phyloP scores from a whole-genome alignment of 2,113 vertebrate species.

The Montifringilla adamsi region DNA sequence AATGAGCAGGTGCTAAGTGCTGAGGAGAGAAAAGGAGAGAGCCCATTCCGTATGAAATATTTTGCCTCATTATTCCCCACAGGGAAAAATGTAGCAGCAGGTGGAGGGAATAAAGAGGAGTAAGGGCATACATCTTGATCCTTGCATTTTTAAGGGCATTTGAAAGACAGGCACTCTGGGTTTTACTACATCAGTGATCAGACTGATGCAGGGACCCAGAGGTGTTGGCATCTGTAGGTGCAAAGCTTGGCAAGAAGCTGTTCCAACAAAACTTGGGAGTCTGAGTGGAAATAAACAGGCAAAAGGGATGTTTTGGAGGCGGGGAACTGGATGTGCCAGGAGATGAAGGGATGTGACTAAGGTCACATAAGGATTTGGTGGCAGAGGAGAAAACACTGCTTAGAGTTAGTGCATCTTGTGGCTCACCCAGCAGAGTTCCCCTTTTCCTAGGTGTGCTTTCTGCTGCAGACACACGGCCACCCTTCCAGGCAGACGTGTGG shows the following conservation, averaged over 20 bases:
- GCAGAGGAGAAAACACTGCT: not conserved
- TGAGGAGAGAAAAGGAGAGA: not conserved
- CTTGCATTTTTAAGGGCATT: not conserved
- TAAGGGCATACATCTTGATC: not conserved
- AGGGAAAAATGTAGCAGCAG: not conserved
- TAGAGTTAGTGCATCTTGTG: not conserved
- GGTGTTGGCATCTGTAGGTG: not conserved
- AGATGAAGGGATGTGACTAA: not conserved
- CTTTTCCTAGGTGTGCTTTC: not conserved
- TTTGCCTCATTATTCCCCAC: not conserved
- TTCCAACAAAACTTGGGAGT: not conserved
- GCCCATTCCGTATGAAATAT: not conserved
- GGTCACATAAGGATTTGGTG: not conserved
- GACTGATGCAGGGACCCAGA: not conserved
- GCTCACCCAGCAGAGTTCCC: not conserved
- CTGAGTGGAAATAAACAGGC: not conserved
- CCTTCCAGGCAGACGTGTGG: not conserved
- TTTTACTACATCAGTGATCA: not conserved
- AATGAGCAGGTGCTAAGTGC: constrained; percentile 31
- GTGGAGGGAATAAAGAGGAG: not conserved
- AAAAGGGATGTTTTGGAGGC: not conserved
- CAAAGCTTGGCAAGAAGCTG: not conserved
- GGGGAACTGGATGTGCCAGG: not conserved
- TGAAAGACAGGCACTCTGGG: not conserved
- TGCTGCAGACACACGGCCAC: not conserved